Evolutionary conservation across 2,888 invertebrate genomes (phyloP), one percentile per base, ranked within the genome.

Genomic region (Troglohyphantes excavatus): DNA sequence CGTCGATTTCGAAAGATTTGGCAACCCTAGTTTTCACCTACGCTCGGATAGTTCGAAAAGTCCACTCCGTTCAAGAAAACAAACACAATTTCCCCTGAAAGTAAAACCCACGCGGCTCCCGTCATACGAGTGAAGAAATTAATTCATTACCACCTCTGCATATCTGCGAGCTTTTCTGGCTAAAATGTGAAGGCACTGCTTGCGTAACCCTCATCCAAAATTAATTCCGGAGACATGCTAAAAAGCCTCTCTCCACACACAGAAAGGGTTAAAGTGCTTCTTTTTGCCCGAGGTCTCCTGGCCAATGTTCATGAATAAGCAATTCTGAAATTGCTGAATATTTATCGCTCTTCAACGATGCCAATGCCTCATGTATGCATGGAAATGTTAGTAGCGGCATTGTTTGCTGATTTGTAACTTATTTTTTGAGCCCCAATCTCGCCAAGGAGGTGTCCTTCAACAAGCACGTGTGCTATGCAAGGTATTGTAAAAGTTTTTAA

Each of bases 111-210:
- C 53, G 61, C 33, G 21, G 61, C 75, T 76, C 27, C 75, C 19
- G 75, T 63, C 65, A 61, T 17, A 63, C 11, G 43, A 33, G 63
- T 39, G 53, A 43, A 9, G 65, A n/a, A 63, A 63, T 78, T 78
- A 78, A 78, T 65, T 78, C 61, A 78, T 43, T 17, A 65, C n/a
- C 65, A 7, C 21, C 63, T 27, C 78, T 78, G 53, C 26, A 39
- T 29, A 21, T 39, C 1, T n/a, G 53, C n/a, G 13, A 53, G 29
- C 27, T 7, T 59, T 59, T 26, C 72, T 72, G 53, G 63, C 21
- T 7, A 65, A 78, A 43, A 33, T 7, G 26, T 33, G 26, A 19
- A 9, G 17, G 53, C 26, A 33, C 26, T 78, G 63, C 65, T 43
- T 70, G 53, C 78, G 39, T 39, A 78, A 78, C 65, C 43, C 43